Percentiles rank a stretch among this genome's conserved stretches.
Conservation (phyloP, 2,888 invertebrate genomes). For the Unio delphinus region DNA sequence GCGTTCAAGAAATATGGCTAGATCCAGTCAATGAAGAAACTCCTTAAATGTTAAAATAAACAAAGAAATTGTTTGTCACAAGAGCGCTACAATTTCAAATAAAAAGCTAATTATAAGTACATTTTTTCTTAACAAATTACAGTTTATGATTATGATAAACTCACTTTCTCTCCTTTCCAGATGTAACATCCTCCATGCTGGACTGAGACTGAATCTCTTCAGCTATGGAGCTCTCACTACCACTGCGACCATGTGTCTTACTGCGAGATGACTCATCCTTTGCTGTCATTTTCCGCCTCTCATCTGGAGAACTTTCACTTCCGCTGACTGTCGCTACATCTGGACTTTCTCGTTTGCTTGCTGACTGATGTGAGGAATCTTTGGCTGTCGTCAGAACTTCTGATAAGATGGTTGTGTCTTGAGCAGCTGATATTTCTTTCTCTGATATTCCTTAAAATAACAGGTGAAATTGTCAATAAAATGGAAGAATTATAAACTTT, state of each 20-base stretch:
- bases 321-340: slow-evolving; percentile 21
- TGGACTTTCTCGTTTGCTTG: slow-evolving; percentile 30
- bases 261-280: slow-evolving; percentile 19
- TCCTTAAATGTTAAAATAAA: too few species aligned
- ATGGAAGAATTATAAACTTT: too few species aligned
- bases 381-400: slow-evolving; percentile 46
- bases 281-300: slow-evolving; percentile 25
- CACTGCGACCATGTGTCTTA: slow-evolving; percentile 42
- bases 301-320: slow-evolving; percentile 37
- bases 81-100: too few species aligned
- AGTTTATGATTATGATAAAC: too few species aligned
- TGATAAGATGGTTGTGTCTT: slow-evolving; percentile 43
- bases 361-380: slow-evolving; percentile 34
- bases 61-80: too few species aligned
- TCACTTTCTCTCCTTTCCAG: too few species aligned
- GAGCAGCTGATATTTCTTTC: slow-evolving; percentile 17
- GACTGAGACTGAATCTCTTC: slow-evolving; percentile 52
- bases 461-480: too few species aligned
- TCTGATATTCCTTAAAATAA: too few species aligned
- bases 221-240: slow-evolving; percentile 56
- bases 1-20: too few species aligned
- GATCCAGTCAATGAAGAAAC: too few species aligned
- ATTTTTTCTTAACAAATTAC: too few species aligned
- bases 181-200: slow-evolving; percentile 32
- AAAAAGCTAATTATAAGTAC: too few species aligned